Conservation (phyloP, 2,888 invertebrate genomes). For the Danaus chrysippus region DNA sequence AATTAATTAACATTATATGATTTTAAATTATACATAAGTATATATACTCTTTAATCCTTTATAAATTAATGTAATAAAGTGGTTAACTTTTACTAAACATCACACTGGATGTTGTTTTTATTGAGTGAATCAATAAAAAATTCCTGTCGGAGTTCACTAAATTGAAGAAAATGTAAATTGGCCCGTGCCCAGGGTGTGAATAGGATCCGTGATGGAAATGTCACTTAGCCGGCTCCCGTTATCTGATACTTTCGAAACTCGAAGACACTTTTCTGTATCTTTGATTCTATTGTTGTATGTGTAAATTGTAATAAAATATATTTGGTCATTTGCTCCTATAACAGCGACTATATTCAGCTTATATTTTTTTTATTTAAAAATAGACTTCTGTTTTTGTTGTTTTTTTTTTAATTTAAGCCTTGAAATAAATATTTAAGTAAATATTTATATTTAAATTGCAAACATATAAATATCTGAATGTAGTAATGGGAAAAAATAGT, state of each 20-base stretch:
- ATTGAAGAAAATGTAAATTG: slow-evolving; percentile 75
- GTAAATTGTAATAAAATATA: no score
- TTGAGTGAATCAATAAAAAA: slow-evolving; percentile 58
- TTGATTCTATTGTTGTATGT: not conserved
- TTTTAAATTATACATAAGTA: no score
- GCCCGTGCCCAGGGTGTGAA: slow-evolving; percentile 56
- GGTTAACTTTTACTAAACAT: slow-evolving; percentile 18
- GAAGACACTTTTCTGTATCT: slow-evolving; percentile 5
- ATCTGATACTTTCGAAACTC: slow-evolving; percentile 25
- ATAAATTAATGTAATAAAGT: not conserved
- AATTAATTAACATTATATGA: no score
- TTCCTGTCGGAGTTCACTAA: slow-evolving; percentile 59
- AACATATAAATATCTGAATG: no score
- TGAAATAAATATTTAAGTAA: no score
- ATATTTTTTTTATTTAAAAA: no score
- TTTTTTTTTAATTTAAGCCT: no score
- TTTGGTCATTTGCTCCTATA: no score
- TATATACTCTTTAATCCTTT: not conserved
- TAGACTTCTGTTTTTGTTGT: no score
- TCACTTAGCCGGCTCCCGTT: slow-evolving; percentile 31
- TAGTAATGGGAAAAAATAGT: no score
- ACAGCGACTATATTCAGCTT: no score
- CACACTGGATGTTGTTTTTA: slow-evolving; percentile 27
- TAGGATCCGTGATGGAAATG: slow-evolving; percentile 55
- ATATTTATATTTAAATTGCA: no score